A percentile compares a stretch with the other conserved stretches of the same genome.
Evolutionary conservation across 2,888 invertebrate genomes (phyloP).

Genomic region (Meteorus cinctellus): DNA sequence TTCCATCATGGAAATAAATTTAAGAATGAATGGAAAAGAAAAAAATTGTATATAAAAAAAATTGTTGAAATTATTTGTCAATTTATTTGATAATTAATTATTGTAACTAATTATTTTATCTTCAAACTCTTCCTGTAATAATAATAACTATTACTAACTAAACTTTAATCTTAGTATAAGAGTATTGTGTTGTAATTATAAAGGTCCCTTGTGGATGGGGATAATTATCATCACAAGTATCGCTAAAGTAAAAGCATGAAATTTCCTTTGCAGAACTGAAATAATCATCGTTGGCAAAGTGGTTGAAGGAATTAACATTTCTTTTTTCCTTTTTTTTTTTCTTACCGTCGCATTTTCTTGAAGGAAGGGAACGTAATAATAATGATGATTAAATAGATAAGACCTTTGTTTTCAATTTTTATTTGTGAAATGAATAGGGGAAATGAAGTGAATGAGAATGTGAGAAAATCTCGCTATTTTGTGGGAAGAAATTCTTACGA

Average conservation of each 20-base stretch:
- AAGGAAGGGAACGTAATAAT: too few relatives aligned
- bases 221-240: constrained; percentile 1
- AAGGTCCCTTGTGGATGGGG: not conserved
- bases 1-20: not conserved
- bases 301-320: too few relatives aligned
- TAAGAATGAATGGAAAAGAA: not conserved
- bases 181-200: not conserved
- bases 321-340: too few relatives aligned
- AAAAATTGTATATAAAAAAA: not conserved
- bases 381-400: too few relatives aligned
- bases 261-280: not conserved
- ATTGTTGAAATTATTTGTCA: not conserved
- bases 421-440: too few relatives aligned
- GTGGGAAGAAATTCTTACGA: too few relatives aligned
- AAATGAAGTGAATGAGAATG: too few relatives aligned
- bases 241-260: constrained; percentile 7
- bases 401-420: too few relatives aligned
- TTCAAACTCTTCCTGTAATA: not conserved
- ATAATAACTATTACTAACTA: not conserved
- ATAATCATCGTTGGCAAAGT: too few relatives aligned
- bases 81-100: not conserved
- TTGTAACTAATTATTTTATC: not conserved
- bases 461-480: too few relatives aligned
- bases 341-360: too few relatives aligned
- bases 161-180: not conserved